Base-by-base conservation (phyloP, 2,113 vertebrate genomes). In the Calyptomena viridis region DNA sequence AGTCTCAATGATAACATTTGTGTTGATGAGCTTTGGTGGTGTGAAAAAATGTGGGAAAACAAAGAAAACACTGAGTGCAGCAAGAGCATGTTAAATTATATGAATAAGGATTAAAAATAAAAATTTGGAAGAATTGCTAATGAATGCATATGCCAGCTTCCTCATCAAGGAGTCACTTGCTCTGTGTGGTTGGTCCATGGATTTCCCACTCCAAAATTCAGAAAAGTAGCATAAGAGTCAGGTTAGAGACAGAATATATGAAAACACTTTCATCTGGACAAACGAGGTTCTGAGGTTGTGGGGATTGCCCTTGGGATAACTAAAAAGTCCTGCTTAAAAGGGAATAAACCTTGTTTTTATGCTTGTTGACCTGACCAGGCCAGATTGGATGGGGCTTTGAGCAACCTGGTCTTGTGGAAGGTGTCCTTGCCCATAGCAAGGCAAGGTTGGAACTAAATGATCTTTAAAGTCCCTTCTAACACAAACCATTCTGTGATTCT, bases 301-400 rank as follows among this genome's bases (percentile, higher is more conserved):
- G 47, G 24, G 17, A 31, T 4, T n/a, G 11, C 25, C 4, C 55
- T 68, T 0, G 0, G 16, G 40, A 62, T 27, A 68, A 55, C n/a
- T 40, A 35, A 76, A n/a, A 62, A 40, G 3, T 15, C 21, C 11
- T 37, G 20, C 6, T 40, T 47, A 35, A 83, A 75, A 23, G 33
- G 46, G 20, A 40, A 6, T 31, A 83, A 68, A 35, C 1, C 16
- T 68, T 53, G 5, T n/a, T 68, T 75, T 68, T 40, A 7, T 75
- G 15, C 24, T 12, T 55, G 24, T 60, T 68, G 23, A 40, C 14
- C 39, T 22, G 5, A 22, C 8, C n/a, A 8, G 11, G 40, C n/a
- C 25, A 55, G 17, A 6, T 9, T 69, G 30, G 17, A 31, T 47
- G 40, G 47, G 24, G 9, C 30, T 62, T 7, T 76, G 24, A 75